Percentiles rank a stretch among this genome's conserved stretches.
These are phyloP conservation scores for Beroe forskalii DNA, from an alignment of 37 sponge, comb jelly and placozoan genomes.

Conservation along the genomic window DNA sequence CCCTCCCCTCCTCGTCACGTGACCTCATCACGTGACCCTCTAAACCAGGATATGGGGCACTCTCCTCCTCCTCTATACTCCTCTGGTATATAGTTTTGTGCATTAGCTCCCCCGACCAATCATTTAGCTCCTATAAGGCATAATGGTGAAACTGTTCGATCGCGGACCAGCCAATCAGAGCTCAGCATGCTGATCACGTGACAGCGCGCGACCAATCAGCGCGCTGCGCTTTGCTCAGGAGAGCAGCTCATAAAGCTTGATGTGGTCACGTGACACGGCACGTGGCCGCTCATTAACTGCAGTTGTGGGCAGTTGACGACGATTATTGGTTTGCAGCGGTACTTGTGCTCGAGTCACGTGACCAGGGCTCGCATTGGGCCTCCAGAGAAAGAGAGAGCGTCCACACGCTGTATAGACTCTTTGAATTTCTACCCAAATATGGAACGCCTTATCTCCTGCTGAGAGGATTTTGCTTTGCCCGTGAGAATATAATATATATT, in stretches of 20 bases:
- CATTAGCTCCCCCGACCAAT: background rate
- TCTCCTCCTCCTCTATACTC: background rate
- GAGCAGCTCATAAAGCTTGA: conserved; percentile 25
- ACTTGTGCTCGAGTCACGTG: conserved; percentile 9
- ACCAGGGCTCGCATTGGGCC: background rate
- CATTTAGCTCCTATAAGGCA: conserved; percentile 41
- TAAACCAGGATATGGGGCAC: background rate
- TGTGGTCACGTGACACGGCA: conserved; percentile 29
- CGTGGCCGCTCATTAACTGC: conserved; percentile 41
- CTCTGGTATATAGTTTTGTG: background rate
- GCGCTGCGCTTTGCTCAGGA: background rate
- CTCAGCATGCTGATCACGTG: background rate
- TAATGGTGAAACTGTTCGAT: conserved; percentile 25
- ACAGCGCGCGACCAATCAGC: background rate
- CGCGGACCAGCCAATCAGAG: background rate
- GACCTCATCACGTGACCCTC: background rate
- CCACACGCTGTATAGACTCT: background rate
- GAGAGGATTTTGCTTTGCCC: too few species aligned
- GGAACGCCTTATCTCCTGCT: background rate
- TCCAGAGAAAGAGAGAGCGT: background rate
- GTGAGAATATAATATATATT: too few species aligned
- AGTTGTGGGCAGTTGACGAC: conserved; percentile 33
- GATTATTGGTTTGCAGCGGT: conserved; percentile 32
- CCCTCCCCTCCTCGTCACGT: too few species aligned
- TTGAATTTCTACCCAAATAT: background rate